Evolutionary conservation across 1,140 invertebrate species (phyloP).

Genomic region (Leptinotarsa lineolata): DNA sequence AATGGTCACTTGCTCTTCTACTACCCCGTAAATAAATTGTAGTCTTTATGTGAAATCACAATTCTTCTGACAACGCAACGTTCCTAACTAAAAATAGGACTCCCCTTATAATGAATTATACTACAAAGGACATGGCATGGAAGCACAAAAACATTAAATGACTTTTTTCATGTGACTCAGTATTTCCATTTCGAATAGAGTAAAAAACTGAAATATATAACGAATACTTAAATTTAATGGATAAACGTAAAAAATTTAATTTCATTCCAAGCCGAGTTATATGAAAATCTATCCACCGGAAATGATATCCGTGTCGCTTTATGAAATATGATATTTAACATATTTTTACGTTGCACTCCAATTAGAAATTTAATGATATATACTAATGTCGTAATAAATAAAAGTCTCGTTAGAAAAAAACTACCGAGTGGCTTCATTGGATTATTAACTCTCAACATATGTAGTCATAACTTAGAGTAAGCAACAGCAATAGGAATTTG

Average conservation of each 20-base stretch:
- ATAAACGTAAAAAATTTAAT: background rate
- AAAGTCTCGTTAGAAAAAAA: constrained; percentile 1
- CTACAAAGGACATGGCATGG: too few species aligned
- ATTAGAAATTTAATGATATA: constrained; percentile 1
- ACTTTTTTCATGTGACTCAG: background rate
- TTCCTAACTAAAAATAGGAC: too few species aligned
- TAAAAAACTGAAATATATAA: background rate
- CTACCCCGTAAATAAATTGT: too few species aligned
- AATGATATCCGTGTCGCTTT: background rate
- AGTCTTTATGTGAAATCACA: too few species aligned
- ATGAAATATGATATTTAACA: constrained; percentile 1
- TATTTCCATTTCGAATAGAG: constrained; percentile 4
- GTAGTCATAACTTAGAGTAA: background rate
- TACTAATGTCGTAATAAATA: constrained; percentile 9
- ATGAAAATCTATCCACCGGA: background rate
- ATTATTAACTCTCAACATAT: background rate
- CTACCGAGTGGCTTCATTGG: background rate
- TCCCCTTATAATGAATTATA: too few species aligned
- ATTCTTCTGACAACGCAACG: too few species aligned
- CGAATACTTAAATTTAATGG: background rate
- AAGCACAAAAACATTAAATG: too few species aligned
- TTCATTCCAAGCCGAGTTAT: background rate
- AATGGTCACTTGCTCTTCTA: too few species aligned
- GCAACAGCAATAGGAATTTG: background rate
- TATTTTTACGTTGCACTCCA: background rate